Evolutionary conservation across 2,113 vertebrate genomes (phyloP).

Genomic region (Castor canadensis): DNA sequence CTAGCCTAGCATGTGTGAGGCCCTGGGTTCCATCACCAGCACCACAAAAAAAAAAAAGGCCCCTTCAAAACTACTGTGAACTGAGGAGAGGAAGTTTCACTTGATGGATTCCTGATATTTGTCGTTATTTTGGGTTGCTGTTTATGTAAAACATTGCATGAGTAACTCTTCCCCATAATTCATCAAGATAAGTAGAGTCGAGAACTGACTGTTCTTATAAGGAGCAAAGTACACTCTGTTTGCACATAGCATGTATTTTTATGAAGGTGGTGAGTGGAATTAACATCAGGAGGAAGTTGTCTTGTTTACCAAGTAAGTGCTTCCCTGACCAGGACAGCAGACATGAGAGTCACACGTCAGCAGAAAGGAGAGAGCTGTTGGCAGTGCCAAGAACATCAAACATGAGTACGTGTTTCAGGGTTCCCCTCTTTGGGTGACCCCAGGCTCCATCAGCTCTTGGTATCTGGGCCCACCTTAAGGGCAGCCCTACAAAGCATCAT

Average conservation of each 20-base stretch:
- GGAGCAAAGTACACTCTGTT: background rate
- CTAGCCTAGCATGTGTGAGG: background rate
- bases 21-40: too few species aligned
- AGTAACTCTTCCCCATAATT: background rate
- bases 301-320: background rate
- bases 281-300: background rate
- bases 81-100: too few species aligned
- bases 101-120: too few species aligned
- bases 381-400: background rate
- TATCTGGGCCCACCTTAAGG: background rate
- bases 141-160: background rate
- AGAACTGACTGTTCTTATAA: background rate
- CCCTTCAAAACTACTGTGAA: background rate
- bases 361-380: background rate
- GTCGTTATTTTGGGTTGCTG: background rate
- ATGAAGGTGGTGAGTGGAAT: fast-evolving
- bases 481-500: background rate
- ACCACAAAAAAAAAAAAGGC: too few species aligned
- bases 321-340: background rate
- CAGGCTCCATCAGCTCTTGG: background rate
- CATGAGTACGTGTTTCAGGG: too few species aligned
- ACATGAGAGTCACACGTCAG: background rate
- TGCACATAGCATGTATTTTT: background rate
- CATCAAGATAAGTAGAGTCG: background rate
- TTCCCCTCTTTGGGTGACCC: background rate